phyloP scores from a whole-genome alignment of 2,797 vertebrate genomes.

The Sebastes oblongus region DNA sequence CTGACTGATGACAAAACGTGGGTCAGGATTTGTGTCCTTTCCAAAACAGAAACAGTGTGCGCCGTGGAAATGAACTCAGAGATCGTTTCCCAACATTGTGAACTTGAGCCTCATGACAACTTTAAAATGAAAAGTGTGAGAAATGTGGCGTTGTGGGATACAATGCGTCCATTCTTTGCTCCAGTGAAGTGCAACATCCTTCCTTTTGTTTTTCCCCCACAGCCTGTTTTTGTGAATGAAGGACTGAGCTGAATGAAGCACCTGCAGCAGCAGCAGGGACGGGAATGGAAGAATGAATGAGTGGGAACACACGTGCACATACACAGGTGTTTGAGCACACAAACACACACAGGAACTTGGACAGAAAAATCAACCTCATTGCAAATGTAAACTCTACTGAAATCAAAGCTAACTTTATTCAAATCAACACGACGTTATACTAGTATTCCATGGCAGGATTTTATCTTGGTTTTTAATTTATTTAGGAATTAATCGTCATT shows the following conservation, averaged over 20 bases:
- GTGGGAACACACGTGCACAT: conserved; percentile 29
- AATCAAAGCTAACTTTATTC: neutral
- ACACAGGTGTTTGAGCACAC: conserved; percentile 1
- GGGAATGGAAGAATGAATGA: conserved; percentile 36
- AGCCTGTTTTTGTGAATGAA: conserved; percentile 67
- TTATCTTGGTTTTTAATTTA: neutral
- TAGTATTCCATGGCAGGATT: neutral
- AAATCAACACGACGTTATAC: neutral
- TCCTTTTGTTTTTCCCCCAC: conserved; percentile 65
- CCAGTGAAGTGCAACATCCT: conserved; percentile 74
- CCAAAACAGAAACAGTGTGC: neutral
- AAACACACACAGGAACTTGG: conserved; percentile 4
- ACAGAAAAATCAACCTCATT: neutral
- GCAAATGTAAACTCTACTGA: neutral
- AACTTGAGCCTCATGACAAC: conserved; percentile 18
- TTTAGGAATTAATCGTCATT: neutral
- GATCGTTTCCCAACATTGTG: conserved; percentile 75
- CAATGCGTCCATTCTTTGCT: conserved; percentile 73
- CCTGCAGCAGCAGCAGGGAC: conserved; percentile 51
- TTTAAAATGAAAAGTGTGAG: conserved; percentile 78
- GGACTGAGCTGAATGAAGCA: conserved; percentile 50
- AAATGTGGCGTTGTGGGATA: conserved; percentile 52
- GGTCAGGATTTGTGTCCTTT: neutral
- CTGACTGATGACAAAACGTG: neutral
- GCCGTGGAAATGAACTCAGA: conserved; percentile 60